These are phyloP conservation scores for Nycticebus coucang DNA, from an alignment of 2,113 vertebrate genomes.

Conservation along the genomic window DNA sequence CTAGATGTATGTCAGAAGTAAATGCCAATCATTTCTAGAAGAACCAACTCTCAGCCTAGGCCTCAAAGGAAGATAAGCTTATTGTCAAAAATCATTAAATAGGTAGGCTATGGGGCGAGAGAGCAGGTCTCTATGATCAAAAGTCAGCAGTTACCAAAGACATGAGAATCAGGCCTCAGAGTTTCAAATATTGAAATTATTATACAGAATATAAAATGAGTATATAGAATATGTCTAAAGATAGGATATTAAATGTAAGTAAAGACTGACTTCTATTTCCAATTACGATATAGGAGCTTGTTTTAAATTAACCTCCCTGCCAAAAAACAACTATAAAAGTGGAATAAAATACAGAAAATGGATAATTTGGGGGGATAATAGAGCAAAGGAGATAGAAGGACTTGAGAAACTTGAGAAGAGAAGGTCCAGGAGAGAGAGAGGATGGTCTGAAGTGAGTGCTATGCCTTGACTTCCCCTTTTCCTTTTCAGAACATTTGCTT, in stretches of 20 bases:
- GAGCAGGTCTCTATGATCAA: neutral
- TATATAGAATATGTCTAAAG: neutral
- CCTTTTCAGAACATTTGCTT: neutral
- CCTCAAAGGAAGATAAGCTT: slow-evolving; percentile 1
- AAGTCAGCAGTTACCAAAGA: neutral
- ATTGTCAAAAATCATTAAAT: neutral
- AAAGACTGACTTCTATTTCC: neutral
- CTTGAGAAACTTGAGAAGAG: neutral
- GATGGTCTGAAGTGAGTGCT: neutral
- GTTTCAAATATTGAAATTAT: neutral
- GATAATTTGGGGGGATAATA: neutral
- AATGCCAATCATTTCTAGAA: neutral
- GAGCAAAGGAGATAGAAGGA: neutral
- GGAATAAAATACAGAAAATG: neutral
- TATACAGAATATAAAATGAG: neutral
- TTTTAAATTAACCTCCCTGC: neutral
- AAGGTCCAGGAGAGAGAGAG: neutral
- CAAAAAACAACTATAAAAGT: neutral
- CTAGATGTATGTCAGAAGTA: neutral
- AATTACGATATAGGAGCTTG: neutral
- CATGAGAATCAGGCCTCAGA: neutral
- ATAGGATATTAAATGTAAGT: neutral
- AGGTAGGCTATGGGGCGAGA: accelerated
- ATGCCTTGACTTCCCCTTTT: neutral
- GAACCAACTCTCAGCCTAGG: neutral